A percentile compares a stretch with the other conserved stretches of the same genome.
phyloP scores from a whole-genome alignment of 2,797 vertebrate genomes.

The Borostomias antarcticus region DNA sequence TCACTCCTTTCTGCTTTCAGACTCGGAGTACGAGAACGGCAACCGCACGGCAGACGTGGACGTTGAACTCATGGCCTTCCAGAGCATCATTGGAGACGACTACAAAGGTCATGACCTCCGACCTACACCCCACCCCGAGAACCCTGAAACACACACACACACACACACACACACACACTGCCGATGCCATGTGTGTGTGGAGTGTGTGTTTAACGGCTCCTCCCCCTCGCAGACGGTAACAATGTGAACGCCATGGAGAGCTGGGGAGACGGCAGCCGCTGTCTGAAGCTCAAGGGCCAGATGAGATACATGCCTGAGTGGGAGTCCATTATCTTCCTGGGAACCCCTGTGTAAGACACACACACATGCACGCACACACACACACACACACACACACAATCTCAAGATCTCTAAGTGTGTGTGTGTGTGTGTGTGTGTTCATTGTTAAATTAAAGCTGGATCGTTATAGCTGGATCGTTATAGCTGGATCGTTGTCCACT shows the following conservation, averaged over 20 bases:
- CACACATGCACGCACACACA: background rate
- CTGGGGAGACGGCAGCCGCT: slow-evolving; percentile 75
- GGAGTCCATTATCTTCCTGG: slow-evolving; percentile 81
- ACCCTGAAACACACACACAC: background rate
- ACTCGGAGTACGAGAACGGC: slow-evolving; percentile 76
- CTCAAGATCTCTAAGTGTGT: too few relatives aligned
- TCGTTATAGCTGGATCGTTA: too few relatives aligned
- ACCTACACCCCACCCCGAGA: too few relatives aligned
- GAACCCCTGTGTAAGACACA: slow-evolving; percentile 72
- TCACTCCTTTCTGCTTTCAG: too few relatives aligned
- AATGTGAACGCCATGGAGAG: slow-evolving; percentile 76
- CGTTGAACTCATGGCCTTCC: slow-evolving; percentile 81
- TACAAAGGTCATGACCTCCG: slow-evolving; percentile 75
- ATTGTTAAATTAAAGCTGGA: too few relatives aligned
- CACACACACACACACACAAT: background rate
- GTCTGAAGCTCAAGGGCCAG: slow-evolving; percentile 77
- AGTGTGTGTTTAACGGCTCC: slow-evolving; percentile 14
- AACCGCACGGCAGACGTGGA: slow-evolving; percentile 76
- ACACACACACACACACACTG: background rate
- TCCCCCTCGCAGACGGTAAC: slow-evolving; percentile 66
- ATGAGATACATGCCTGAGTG: slow-evolving; percentile 82
- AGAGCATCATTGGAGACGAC: slow-evolving; percentile 78
- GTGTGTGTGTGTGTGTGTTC: slow-evolving; percentile 18
- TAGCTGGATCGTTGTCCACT: too few relatives aligned
- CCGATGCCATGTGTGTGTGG: background rate